A percentile compares a stretch with the other conserved stretches of the same genome.
Conservation (phyloP, 2,113 vertebrate species). For the Hyaena hyaena region DNA sequence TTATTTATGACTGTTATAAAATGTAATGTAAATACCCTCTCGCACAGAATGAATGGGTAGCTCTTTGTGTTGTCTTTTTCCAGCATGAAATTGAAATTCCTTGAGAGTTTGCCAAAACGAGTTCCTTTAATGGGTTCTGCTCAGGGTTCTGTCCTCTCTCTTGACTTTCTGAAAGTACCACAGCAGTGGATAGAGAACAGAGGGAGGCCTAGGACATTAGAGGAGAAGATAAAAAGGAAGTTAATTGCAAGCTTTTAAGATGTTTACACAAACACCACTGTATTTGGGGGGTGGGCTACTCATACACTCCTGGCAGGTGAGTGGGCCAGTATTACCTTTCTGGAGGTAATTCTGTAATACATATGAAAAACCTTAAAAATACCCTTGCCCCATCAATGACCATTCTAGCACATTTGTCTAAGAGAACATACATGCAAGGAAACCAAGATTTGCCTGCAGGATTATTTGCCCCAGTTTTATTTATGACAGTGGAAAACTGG, state of each 20-base stretch:
- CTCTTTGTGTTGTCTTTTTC: constrained; percentile 71
- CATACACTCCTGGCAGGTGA: background rate
- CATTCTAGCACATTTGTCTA: constrained; percentile 31
- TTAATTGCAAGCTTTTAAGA: constrained; percentile 62
- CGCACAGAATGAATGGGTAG: constrained; percentile 65
- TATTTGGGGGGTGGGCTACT: constrained; percentile 1
- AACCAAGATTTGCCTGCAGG: constrained; percentile 42
- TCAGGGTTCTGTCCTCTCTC: background rate
- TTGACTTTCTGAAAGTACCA: constrained; percentile 26
- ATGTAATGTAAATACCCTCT: constrained; percentile 78
- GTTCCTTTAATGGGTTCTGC: background rate
- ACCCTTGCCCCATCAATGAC: background rate
- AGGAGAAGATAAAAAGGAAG: constrained; percentile 56
- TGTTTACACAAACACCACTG: constrained; percentile 51
- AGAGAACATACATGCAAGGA: constrained; percentile 20
- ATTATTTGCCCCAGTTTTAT: constrained; percentile 44
- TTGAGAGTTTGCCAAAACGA: constrained; percentile 54
- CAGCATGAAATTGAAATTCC: constrained; percentile 69
- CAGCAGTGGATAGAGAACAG: constrained; percentile 45
- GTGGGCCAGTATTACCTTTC: background rate
- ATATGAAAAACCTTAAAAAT: constrained; percentile 48
- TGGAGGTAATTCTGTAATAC: constrained; percentile 3
- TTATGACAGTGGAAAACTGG: constrained; percentile 13
- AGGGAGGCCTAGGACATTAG: background rate
- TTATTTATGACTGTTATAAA: constrained; percentile 74